Evolutionary conservation across 2,113 vertebrate species (phyloP), one percentile per base, ranked within the genome.

Genomic region (Nesogale talazaci): DNA sequence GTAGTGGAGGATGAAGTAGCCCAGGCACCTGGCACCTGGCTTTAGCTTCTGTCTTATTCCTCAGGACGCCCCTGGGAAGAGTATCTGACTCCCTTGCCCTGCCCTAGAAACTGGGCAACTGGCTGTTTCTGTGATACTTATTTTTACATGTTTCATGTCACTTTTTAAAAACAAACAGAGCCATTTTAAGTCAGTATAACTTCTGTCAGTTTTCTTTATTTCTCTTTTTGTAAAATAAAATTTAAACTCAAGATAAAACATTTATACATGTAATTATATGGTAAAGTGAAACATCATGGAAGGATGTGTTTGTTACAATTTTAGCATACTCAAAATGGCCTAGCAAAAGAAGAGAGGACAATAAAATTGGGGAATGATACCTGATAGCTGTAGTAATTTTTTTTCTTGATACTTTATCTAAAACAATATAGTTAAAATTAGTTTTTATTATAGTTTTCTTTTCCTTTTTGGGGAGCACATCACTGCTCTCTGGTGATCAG

Each of bases 81-180:
- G 95, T 96, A 42, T 97, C 86, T 97, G 93, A 97, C 98, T 95
- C 97, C 97, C 97, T 98, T 97, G 6, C 46, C 92, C 97, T 96
- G 96, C 94, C 90, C 95, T 97, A 98, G 97, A 98, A 98, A 98
- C 59, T 98, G 98, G 98, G 98, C 97, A 98, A 98, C 98, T 98
- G 98, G 98, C 98, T 98, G 98, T 98, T 98, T 98, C 98, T 98
- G 98, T 98, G 97, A 98, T 98, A 98, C 98, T 98, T 98, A 98
- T 98, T 98, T 98, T 98, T 98, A 98, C 98, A 98, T 98, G 98
- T 98, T 98, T 98, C 98, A 98, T 98, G 98, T 98, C 98, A 98
- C 98, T 98, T 98, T 97, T 79, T 56, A 61, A 61, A 61, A 97
- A 98, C 98, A 96, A 96, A 97, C 96, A 97, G 98, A 98, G 98